Conservation (phyloP, 2,113 vertebrate genomes). For the Mionectes macconnelli region DNA sequence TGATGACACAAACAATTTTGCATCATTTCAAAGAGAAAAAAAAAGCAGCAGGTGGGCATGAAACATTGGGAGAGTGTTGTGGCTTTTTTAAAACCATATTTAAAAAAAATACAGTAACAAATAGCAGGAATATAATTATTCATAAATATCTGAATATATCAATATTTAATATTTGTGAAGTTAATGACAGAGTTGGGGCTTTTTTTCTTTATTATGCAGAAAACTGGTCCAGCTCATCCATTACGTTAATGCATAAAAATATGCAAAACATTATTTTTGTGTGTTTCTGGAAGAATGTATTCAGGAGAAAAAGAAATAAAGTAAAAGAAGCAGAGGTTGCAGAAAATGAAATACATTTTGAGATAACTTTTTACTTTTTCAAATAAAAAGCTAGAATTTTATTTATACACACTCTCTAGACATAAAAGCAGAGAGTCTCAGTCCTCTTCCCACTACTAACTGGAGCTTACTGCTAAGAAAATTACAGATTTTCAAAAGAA, state of each 20-base stretch:
- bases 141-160: not conserved
- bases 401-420: not conserved
- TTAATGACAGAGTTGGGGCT: not conserved
- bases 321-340: not conserved
- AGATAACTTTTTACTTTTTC: not conserved
- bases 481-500: not conserved
- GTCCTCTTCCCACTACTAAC: rapidly evolving
- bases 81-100: rapidly evolving
- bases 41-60: not conserved
- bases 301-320: not conserved
- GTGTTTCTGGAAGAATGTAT: not conserved
- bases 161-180: not conserved
- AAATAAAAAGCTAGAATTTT: not conserved
- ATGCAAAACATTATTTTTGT: not conserved
- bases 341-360: not conserved
- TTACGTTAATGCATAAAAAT: not conserved
- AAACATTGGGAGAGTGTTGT: not conserved
- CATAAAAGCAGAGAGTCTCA: not conserved
- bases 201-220: not conserved
- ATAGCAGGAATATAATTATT: not conserved
- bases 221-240: not conserved
- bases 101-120: not conserved
- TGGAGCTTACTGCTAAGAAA: not conserved
- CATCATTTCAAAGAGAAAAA: not conserved
- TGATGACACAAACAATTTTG: not conserved